phyloP scores from a whole-genome alignment of 1,140 invertebrate genomes.

The Aphaenogaster floridana region DNA sequence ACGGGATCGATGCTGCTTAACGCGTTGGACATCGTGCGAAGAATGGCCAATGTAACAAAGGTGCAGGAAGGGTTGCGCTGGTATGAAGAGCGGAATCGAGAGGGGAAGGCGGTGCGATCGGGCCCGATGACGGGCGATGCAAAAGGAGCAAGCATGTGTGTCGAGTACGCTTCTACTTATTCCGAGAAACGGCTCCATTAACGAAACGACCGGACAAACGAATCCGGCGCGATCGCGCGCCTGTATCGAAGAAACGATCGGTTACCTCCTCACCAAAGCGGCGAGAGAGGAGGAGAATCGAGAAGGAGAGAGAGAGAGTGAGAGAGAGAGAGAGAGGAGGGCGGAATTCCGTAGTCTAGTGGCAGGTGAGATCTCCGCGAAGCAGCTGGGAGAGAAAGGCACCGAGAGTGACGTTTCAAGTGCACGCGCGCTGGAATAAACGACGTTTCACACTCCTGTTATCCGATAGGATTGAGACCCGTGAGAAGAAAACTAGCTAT shows the following conservation, averaged over 20 bases:
- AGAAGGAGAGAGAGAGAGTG: constrained; percentile 15
- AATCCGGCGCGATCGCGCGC: constrained; percentile 69
- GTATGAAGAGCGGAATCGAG: constrained; percentile 14
- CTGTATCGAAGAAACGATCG: constrained; percentile 74
- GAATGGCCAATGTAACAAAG: constrained; percentile 66
- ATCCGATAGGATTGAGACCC: constrained; percentile 1
- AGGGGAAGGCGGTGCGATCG: constrained; percentile 62
- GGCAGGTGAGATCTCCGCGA: constrained; percentile 59
- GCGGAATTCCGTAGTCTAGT: constrained; percentile 49
- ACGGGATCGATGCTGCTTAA: constrained; percentile 56
- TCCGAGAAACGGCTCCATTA: constrained; percentile 80
- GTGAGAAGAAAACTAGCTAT: constrained; percentile 12
- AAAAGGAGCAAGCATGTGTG: constrained; percentile 57
- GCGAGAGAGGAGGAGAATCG: neutral
- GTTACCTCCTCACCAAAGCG: constrained; percentile 61
- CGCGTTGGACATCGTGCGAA: constrained; percentile 29
- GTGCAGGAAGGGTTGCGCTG: constrained; percentile 3
- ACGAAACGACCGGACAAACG: constrained; percentile 77
- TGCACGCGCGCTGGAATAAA: constrained; percentile 2
- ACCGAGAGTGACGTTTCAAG: constrained; percentile 33
- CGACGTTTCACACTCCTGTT: constrained; percentile 10
- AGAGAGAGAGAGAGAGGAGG: constrained; percentile 49
- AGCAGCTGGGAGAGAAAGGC: constrained; percentile 35
- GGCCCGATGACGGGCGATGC: constrained; percentile 64
- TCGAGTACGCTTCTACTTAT: constrained; percentile 71